These are phyloP conservation scores for Lampropteryx suffumata DNA, from an alignment of 2,888 invertebrate genomes.

Conservation along the genomic window DNA sequence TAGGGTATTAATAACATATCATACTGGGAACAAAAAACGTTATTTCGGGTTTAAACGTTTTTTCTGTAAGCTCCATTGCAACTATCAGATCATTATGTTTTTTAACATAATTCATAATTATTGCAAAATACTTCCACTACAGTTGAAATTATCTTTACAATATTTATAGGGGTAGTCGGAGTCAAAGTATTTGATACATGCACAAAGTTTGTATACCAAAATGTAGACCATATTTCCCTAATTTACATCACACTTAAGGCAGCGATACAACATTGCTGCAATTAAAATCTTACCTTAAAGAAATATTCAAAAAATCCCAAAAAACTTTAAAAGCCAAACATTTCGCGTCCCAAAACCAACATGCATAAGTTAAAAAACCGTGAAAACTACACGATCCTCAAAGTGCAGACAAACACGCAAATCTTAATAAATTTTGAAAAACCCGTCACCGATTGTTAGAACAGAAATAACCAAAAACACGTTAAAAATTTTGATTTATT, in stretches of 20 bases:
- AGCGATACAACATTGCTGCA: constrained; percentile 17
- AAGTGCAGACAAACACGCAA: constrained; percentile 37
- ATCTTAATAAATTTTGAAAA: constrained; percentile 23
- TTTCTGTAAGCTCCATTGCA: too few species aligned
- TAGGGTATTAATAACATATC: too few species aligned
- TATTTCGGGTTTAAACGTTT: too few species aligned
- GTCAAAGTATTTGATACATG: too few species aligned
- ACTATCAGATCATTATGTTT: too few species aligned
- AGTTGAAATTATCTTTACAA: too few species aligned
- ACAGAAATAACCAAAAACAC: constrained; percentile 25
- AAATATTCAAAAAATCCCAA: constrained; percentile 14
- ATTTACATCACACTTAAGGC: constrained; percentile 22
- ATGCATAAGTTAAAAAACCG: constrained; percentile 25
- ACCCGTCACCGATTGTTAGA: constrained; percentile 39
- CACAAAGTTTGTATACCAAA: background rate
- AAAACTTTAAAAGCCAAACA: constrained; percentile 21
- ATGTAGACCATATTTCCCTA: constrained; percentile 25
- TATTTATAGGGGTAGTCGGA: too few species aligned
- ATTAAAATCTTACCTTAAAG: constrained; percentile 13
- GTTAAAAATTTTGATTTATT: constrained; percentile 32
- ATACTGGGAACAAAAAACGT: too few species aligned
- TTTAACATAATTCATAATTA: too few species aligned
- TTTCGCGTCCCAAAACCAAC: constrained; percentile 22
- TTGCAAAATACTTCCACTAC: too few species aligned
- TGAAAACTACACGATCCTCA: constrained; percentile 35